phyloP scores from a whole-genome alignment of 1,140 invertebrate genomes.

The Aleiodes sp. region DNA sequence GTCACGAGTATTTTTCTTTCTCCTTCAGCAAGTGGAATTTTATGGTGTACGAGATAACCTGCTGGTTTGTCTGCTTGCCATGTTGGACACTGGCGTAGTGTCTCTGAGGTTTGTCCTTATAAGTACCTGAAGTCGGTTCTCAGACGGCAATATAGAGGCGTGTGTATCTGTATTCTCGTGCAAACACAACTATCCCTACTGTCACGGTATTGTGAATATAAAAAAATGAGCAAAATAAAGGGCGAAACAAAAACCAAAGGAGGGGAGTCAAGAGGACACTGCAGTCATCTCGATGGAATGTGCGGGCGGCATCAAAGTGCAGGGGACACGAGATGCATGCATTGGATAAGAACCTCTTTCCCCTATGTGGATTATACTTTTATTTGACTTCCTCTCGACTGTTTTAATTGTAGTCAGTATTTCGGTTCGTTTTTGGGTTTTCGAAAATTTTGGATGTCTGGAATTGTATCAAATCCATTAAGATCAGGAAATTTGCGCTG shows the following conservation, averaged over 20 bases:
- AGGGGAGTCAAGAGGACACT: slow-evolving; percentile 21
- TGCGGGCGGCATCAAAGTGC: slow-evolving; percentile 52
- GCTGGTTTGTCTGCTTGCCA: slow-evolving; percentile 8
- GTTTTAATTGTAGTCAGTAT: slow-evolving; percentile 1
- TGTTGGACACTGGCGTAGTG: slow-evolving; percentile 12
- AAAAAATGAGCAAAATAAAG: not conserved
- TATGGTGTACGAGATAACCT: not conserved
- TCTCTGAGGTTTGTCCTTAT: slow-evolving; percentile 3
- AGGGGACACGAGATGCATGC: slow-evolving; percentile 36
- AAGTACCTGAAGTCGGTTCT: slow-evolving; percentile 4
- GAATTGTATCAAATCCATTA: not conserved
- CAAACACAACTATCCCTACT: not conserved
- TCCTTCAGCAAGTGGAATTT: not conserved
- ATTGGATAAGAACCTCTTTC: slow-evolving; percentile 8
- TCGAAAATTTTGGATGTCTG: not conserved
- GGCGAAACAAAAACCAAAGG: not conserved
- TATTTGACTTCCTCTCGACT: slow-evolving; percentile 19
- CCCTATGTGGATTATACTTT: slow-evolving; percentile 31
- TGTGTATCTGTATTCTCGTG: slow-evolving; percentile 6
- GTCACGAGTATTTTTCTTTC: not conserved
- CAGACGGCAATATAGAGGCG: not conserved
- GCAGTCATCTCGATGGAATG: slow-evolving; percentile 59
- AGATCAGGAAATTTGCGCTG: not conserved
- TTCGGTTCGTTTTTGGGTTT: no score
- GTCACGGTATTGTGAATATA: not conserved